A percentile compares a stretch with the other conserved stretches of the same genome.
Evolutionary conservation across 2,113 vertebrate species (phyloP).

Genomic region (Thamnaconus septentrionalis): DNA sequence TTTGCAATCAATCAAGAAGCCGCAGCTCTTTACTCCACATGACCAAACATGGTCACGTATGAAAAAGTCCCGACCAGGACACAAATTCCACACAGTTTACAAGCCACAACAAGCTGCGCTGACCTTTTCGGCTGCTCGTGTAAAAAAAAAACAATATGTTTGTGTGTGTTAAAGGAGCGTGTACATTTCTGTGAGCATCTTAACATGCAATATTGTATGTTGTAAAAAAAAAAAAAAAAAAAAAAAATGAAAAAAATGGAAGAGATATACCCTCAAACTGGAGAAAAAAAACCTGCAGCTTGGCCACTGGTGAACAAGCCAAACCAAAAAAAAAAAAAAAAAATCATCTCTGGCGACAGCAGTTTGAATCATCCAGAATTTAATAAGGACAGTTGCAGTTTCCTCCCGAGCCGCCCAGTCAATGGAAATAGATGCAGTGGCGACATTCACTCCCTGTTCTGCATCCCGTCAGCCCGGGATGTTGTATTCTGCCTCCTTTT

Average conservation of each 20-base stretch:
- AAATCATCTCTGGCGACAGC: neutral
- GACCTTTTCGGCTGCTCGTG: slow-evolving; percentile 39
- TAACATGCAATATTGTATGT: neutral
- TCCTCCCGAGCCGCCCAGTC: neutral
- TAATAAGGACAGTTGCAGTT: neutral
- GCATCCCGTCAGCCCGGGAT: slow-evolving; percentile 41
- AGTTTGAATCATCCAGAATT: too few relatives aligned
- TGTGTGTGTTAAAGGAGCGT: slow-evolving; percentile 11
- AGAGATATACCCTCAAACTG: neutral
- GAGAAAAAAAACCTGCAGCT: neutral
- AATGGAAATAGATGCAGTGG: slow-evolving; percentile 45
- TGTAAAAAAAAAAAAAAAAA: too few relatives aligned
- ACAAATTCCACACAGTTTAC: slow-evolving; percentile 58
- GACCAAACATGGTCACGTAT: slow-evolving; percentile 87
- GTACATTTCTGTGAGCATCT: neutral
- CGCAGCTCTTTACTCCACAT: slow-evolving; percentile 69
- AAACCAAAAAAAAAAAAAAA: neutral
- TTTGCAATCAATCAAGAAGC: slow-evolving; percentile 66
- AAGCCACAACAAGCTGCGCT: slow-evolving; percentile 31
- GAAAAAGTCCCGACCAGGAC: slow-evolving; percentile 64
- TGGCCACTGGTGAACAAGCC: neutral
- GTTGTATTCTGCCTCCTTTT: slow-evolving; percentile 64
- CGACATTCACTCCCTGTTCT: slow-evolving; percentile 42
- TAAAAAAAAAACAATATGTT: slow-evolving; percentile 20
- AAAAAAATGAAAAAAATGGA: too few relatives aligned